These are phyloP conservation scores for Drosophila rellima DNA, from an alignment of 2,888 invertebrate species.

Conservation along the genomic window DNA sequence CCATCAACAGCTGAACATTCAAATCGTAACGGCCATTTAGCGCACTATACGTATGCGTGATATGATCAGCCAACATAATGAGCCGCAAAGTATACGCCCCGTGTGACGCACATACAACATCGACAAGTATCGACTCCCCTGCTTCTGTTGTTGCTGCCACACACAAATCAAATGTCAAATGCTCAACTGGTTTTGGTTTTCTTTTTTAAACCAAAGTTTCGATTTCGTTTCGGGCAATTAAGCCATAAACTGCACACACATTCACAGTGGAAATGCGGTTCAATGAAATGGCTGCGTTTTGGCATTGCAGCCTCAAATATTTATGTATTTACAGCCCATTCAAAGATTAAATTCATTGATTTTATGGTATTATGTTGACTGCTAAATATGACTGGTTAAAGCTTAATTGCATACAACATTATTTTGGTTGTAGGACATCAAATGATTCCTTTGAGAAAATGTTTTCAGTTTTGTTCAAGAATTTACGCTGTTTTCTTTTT, in stretches of 20 bases:
- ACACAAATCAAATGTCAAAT: slow-evolving; percentile 58
- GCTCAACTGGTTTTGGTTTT: slow-evolving; percentile 38
- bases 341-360: neutral
- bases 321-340: slow-evolving; percentile 9
- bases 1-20: slow-evolving; percentile 53
- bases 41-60: slow-evolving; percentile 71
- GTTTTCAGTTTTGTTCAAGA: neutral
- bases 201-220: slow-evolving; percentile 34
- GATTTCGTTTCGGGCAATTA: slow-evolving; percentile 71
- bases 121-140: neutral
- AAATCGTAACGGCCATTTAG: slow-evolving; percentile 70
- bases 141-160: slow-evolving; percentile 1
- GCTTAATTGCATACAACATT: slow-evolving; percentile 1
- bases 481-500: neutral
- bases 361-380: neutral
- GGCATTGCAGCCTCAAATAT: slow-evolving; percentile 13
- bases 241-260: slow-evolving; percentile 53
- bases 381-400: slow-evolving; percentile 2
- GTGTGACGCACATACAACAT: slow-evolving; percentile 24
- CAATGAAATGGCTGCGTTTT: slow-evolving; percentile 64
- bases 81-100: slow-evolving; percentile 50
- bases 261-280: slow-evolving; percentile 56
- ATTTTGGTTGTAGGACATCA: neutral
- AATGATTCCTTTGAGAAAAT: neutral
- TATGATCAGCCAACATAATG: slow-evolving; percentile 47